phyloP scores from a whole-genome alignment of 2,113 vertebrate species.

The Tympanuchus pallidicinctus region DNA sequence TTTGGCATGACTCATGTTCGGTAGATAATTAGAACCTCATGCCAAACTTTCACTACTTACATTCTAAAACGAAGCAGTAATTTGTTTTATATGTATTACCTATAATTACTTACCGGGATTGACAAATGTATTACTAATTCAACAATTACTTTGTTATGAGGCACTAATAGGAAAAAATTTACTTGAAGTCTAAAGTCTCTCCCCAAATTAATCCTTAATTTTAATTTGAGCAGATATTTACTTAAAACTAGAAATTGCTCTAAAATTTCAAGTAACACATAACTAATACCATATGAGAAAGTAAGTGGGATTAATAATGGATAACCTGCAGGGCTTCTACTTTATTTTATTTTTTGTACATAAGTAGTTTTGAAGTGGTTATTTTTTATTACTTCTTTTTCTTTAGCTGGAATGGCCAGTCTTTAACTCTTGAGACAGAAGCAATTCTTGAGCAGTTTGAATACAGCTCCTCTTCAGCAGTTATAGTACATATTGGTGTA shows the following conservation, averaged over 20 bases:
- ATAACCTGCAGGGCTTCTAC: neutral
- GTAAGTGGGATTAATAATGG: neutral
- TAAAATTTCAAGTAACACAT: neutral
- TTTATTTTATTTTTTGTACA: neutral
- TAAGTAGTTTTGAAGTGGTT: neutral
- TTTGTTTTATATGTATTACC: slow-evolving; percentile 29
- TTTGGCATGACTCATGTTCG: neutral
- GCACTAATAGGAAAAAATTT: slow-evolving; percentile 18
- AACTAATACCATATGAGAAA: slow-evolving; percentile 1
- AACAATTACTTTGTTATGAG: neutral
- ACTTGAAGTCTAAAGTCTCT: neutral
- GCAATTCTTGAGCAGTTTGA: neutral
- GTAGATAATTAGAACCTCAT: slow-evolving; percentile 54
- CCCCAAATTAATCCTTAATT: neutral
- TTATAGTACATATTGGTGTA: neutral
- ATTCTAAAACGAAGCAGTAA: neutral
- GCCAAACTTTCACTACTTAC: neutral
- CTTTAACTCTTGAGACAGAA: neutral
- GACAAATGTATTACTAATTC: slow-evolving; percentile 53
- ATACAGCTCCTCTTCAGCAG: neutral
- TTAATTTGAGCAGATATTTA: neutral
- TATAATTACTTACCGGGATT: slow-evolving; percentile 28
- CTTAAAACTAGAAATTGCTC: slow-evolving; percentile 2
- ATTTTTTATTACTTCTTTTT: neutral
- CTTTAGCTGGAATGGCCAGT: neutral